Evolutionary conservation across 2,888 invertebrate species (phyloP).

Genomic region (Orthonevra nobilis): DNA sequence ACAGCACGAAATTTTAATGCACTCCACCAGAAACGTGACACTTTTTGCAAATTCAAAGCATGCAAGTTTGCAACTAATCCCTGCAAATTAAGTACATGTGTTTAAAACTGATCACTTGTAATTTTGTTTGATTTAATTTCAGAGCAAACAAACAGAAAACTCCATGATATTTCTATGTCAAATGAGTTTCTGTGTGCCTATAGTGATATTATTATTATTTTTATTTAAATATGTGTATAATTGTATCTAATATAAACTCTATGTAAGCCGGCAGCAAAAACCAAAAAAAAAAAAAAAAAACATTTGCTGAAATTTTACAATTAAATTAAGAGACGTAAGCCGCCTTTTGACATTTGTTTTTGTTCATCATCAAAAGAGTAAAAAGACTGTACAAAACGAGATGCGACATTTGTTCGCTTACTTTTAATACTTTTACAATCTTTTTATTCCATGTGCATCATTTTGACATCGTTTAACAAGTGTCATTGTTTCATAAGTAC

Average conservation of each 20-base stretch:
- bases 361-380: no score
- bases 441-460: constrained; percentile 29
- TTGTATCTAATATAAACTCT: constrained; percentile 63
- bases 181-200: constrained; percentile 60
- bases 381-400: no score
- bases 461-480: constrained; percentile 36
- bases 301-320: constrained; percentile 51
- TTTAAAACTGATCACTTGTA: constrained; percentile 49
- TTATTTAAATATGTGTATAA: constrained; percentile 46
- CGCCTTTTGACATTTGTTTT: constrained; percentile 52
- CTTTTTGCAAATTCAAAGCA: no score
- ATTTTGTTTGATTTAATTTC: constrained; percentile 67
- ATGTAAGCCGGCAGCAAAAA: constrained; percentile 53
- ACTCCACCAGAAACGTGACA: no score
- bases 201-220: constrained; percentile 59
- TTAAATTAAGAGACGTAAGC: constrained; percentile 64
- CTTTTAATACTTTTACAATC: no score
- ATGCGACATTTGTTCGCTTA: no score
- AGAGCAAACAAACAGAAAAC: constrained; percentile 69
- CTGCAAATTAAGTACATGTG: constrained; percentile 12
- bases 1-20: constrained; percentile 35
- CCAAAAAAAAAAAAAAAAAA: no score
- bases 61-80: constrained; percentile 48
- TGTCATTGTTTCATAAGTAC: constrained; percentile 36
- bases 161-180: constrained; percentile 65